These are phyloP conservation scores for Drosophila kuntzei DNA, from an alignment of 2,888 invertebrate species.

Conservation along the genomic window DNA sequence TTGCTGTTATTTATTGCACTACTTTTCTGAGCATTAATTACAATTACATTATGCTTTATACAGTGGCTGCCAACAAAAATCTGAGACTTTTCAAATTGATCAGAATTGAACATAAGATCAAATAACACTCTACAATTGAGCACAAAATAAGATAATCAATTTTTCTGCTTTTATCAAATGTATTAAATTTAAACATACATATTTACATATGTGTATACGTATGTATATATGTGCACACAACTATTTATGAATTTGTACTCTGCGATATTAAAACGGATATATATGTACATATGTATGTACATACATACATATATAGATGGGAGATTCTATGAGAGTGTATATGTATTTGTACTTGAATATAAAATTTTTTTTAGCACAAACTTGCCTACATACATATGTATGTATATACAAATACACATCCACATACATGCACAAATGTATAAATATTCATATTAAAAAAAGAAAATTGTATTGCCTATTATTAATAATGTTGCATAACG, in stretches of 20 bases:
- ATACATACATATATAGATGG: slow-evolving; percentile 6
- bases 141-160: slow-evolving; percentile 5
- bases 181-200: slow-evolving; percentile 19
- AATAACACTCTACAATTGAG: slow-evolving; percentile 7
- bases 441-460: slow-evolving; percentile 29
- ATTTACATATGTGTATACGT: slow-evolving; percentile 13
- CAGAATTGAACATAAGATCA: slow-evolving; percentile 8
- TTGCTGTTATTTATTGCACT: slow-evolving; percentile 3
- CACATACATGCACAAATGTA: slow-evolving; percentile 3
- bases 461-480: slow-evolving; percentile 36
- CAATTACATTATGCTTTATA: not conserved
- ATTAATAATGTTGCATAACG: slow-evolving; percentile 67
- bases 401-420: not conserved
- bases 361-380: slow-evolving; percentile 29
- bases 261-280: slow-evolving; percentile 22
- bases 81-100: not conserved
- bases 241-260: slow-evolving; percentile 24
- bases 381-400: slow-evolving; percentile 6
- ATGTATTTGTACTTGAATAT: slow-evolving; percentile 26
- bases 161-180: slow-evolving; percentile 9
- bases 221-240: slow-evolving; percentile 25
- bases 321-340: slow-evolving; percentile 8
- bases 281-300: slow-evolving; percentile 12
- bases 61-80: not conserved
- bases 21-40: not conserved